A percentile compares a stretch with the other conserved stretches of the same genome.
Evolutionary conservation across 2,113 vertebrate genomes (phyloP).

Genomic region (Thomomys bottae): DNA sequence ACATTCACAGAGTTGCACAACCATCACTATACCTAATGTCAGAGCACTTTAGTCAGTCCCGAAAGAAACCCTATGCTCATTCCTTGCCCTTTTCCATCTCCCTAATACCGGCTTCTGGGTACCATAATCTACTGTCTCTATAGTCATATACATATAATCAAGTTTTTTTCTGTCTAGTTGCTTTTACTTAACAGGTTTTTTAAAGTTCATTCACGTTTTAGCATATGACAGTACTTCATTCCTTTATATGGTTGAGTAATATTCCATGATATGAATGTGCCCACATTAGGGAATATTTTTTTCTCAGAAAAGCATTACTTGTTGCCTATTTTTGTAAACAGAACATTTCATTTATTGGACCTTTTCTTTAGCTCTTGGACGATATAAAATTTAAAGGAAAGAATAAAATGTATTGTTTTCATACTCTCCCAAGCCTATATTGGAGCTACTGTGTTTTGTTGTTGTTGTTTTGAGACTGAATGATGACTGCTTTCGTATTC

Average conservation of each 20-base stretch:
- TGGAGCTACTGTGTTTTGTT: neutral
- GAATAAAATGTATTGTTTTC: neutral
- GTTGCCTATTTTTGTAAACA: neutral
- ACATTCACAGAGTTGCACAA: neutral
- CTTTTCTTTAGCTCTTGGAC: conserved; percentile 42
- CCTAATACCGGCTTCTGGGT: neutral
- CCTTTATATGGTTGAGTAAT: conserved; percentile 42
- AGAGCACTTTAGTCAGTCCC: neutral
- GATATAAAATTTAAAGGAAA: conserved; percentile 6
- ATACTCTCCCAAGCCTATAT: neutral
- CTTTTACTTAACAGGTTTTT: neutral
- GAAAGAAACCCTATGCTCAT: neutral
- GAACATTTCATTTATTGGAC: conserved; percentile 15
- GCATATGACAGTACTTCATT: neutral
- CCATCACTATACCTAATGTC: neutral
- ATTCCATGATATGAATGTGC: neutral
- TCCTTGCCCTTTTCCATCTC: neutral
- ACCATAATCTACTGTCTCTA: neutral
- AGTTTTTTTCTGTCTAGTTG: neutral
- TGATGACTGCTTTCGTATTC: neutral
- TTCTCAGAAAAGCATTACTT: conserved; percentile 11
- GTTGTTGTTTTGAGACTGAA: neutral
- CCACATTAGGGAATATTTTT: neutral
- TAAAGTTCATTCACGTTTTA: neutral
- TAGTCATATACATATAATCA: neutral